phyloP scores from a whole-genome alignment of 2,113 vertebrate species.

The Canis aureus region DNA sequence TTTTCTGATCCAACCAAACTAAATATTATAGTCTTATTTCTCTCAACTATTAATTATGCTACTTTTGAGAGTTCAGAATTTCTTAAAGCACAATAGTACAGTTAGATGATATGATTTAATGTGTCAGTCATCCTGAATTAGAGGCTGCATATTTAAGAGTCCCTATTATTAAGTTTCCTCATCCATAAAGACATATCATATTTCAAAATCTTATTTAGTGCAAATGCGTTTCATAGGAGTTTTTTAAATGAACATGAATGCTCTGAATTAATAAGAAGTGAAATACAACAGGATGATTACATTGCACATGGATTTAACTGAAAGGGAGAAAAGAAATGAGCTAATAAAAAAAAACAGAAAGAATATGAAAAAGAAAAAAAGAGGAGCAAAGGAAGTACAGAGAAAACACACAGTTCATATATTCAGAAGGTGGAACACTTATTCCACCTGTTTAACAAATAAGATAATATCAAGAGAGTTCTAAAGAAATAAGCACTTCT shows the following conservation, averaged over 20 bases:
- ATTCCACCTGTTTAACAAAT: conserved; percentile 61
- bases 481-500: conserved; percentile 57
- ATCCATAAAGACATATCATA: conserved; percentile 66
- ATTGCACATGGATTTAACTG: not conserved
- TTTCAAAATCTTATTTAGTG: conserved; percentile 72
- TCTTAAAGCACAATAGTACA: conserved; percentile 80
- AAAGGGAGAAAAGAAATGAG: not conserved
- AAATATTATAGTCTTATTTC: conserved; percentile 84
- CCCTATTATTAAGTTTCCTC: conserved; percentile 64
- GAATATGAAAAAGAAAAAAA: not conserved
- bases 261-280: conserved; percentile 56
- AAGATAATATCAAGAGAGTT: conserved; percentile 16
- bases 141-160: conserved; percentile 74
- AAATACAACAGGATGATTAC: conserved; percentile 25
- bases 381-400: not conserved
- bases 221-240: not conserved
- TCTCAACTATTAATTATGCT: conserved; percentile 81
- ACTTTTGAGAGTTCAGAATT: conserved; percentile 75
- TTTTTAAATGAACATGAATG: conserved; percentile 61
- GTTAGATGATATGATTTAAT: conserved; percentile 60
- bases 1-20: conserved; percentile 85
- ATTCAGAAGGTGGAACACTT: conserved; percentile 52
- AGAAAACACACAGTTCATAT: not conserved
- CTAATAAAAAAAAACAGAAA: conserved; percentile 34
- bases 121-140: conserved; percentile 80